phyloP scores from a whole-genome alignment of 2,888 invertebrate species.

The Lissocephala sabroskyi region DNA sequence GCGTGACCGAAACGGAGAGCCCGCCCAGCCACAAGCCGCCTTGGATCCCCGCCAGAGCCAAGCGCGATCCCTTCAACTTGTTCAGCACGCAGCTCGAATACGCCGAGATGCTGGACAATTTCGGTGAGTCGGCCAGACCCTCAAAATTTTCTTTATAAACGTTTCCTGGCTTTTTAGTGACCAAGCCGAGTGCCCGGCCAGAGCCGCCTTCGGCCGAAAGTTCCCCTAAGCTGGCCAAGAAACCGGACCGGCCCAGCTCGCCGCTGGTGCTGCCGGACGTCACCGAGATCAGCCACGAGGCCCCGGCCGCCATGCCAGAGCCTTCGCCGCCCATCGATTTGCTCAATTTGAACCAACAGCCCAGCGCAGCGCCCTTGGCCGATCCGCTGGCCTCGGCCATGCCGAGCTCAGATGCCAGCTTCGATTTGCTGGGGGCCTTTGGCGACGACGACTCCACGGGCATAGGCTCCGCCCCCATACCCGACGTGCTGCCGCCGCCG shows the following conservation, averaged over 20 bases:
- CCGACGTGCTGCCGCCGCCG: conserved; percentile 60
- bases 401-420: conserved; percentile 73
- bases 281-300: conserved; percentile 58
- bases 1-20: conserved; percentile 81
- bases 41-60: conserved; percentile 82
- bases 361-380: conserved; percentile 37
- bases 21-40: conserved; percentile 80
- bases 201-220: conserved; percentile 48
- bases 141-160: neutral
- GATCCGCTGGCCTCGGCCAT: conserved; percentile 58
- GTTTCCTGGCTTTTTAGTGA: conserved; percentile 63
- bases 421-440: conserved; percentile 76
- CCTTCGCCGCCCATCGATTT: conserved; percentile 74
- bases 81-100: conserved; percentile 86
- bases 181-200: conserved; percentile 67
- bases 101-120: conserved; percentile 88
- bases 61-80: conserved; percentile 74
- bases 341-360: conserved; percentile 73
- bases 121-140: conserved; percentile 74
- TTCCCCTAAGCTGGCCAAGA: conserved; percentile 56
- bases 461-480: conserved; percentile 65
- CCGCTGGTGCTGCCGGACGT: conserved; percentile 67
- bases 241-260: conserved; percentile 37
- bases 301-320: conserved; percentile 62
- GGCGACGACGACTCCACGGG: conserved; percentile 69